These are phyloP conservation scores for Nebria salina DNA, from an alignment of 2,888 invertebrate species.

Conservation along the genomic window DNA sequence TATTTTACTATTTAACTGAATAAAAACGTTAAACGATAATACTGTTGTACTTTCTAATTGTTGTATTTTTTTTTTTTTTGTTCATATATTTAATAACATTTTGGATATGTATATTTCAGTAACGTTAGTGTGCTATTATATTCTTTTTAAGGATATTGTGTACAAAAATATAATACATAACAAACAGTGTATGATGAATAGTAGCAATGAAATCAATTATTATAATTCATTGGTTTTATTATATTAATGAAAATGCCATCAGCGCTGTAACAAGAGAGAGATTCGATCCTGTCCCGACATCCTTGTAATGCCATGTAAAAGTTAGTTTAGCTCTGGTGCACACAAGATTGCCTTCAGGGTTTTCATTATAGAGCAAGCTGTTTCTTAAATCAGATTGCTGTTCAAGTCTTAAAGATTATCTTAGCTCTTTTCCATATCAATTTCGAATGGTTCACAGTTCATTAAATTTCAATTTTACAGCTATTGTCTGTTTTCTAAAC, in stretches of 20 bases:
- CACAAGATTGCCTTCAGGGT: constrained; percentile 36
- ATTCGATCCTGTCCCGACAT: constrained; percentile 22
- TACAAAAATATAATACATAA: no score
- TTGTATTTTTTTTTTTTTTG: no score
- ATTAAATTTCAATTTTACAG: constrained; percentile 66
- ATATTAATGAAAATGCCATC: constrained; percentile 49
- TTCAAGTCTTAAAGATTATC: constrained; percentile 62
- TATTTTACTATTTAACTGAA: no score
- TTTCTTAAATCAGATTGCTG: constrained; percentile 63
- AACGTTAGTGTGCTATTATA: neutral
- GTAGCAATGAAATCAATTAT: constrained; percentile 59
- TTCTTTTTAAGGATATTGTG: no score
- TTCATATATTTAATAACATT: neutral
- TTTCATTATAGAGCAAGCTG: constrained; percentile 61
- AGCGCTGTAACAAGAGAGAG: constrained; percentile 2
- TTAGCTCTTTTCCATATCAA: constrained; percentile 65
- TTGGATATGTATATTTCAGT: neutral
- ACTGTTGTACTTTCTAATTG: no score
- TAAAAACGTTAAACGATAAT: no score
- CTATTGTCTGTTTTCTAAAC: constrained; percentile 62
- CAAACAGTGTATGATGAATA: constrained; percentile 48
- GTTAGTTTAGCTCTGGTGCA: constrained; percentile 43
- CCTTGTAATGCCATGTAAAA: constrained; percentile 35
- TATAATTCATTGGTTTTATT: constrained; percentile 61
- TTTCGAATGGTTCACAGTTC: constrained; percentile 64